Percentiles rank a stretch among this genome's conserved stretches.
Conservation (phyloP, 1,140 invertebrate species). For the Holotrichia oblita region DNA sequence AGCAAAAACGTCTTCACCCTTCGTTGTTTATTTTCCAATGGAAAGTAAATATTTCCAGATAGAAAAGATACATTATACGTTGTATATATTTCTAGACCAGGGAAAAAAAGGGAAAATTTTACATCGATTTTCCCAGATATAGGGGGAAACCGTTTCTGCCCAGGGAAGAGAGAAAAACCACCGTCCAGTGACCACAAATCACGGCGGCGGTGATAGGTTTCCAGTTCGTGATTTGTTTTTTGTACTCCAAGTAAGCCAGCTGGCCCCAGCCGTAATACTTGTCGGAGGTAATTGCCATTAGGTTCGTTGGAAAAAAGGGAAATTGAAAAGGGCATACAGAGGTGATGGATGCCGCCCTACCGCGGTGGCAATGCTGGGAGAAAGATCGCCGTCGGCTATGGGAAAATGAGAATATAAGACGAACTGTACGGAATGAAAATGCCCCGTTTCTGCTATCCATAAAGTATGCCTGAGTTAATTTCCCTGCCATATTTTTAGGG, state of each 20-base stretch:
- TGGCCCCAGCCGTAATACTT: background rate
- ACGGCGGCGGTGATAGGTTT: background rate
- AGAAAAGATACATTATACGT: too few species aligned
- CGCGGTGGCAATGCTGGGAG: background rate
- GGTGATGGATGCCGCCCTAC: background rate
- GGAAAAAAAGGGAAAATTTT: background rate
- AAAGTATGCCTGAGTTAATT: conserved; percentile 1
- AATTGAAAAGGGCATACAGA: background rate
- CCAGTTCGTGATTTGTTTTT: background rate
- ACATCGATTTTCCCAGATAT: background rate
- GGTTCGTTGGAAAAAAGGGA: background rate
- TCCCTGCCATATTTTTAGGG: background rate
- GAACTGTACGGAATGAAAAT: conserved; percentile 3
- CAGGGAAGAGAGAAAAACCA: background rate
- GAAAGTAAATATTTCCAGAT: too few species aligned
- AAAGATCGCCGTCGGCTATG: background rate
- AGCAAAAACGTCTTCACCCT: too few species aligned
- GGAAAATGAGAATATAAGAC: conserved; percentile 16
- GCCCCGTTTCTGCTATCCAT: conserved; percentile 9
- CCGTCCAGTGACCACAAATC: background rate
- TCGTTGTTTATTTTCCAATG: too few species aligned
- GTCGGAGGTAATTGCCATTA: conserved; percentile 11
- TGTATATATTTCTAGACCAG: too few species aligned
- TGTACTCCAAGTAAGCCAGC: background rate
- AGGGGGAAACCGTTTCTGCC: background rate